A percentile compares a stretch with the other conserved stretches of the same genome.
phyloP scores from a whole-genome alignment of 2,113 vertebrate species.

The Poeciliopsis prolifica region DNA sequence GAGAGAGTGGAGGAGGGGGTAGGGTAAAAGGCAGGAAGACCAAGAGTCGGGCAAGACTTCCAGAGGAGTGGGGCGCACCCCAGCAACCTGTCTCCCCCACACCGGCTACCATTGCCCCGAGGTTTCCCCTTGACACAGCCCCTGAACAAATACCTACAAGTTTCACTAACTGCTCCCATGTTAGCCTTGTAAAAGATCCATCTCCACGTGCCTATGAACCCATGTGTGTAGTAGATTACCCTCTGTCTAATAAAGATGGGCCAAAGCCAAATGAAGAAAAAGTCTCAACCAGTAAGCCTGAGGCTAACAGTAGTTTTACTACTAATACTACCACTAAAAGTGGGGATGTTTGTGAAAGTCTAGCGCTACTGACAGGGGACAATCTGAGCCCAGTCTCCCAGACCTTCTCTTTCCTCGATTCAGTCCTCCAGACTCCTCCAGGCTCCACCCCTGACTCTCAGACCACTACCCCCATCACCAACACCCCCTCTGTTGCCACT shows the following conservation, averaged over 20 bases:
- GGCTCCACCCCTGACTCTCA: conserved; percentile 64
- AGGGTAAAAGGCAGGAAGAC: conserved; percentile 78
- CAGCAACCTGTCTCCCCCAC: conserved; percentile 55
- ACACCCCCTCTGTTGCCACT: conserved; percentile 50
- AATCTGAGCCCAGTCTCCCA: conserved; percentile 77
- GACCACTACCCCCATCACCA: conserved; percentile 63
- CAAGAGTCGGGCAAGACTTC: conserved; percentile 79
- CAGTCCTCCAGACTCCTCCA: conserved; percentile 76
- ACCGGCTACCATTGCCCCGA: conserved; percentile 32
- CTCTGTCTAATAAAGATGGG: conserved; percentile 32
- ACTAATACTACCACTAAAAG: conserved; percentile 14
- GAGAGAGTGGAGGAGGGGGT: conserved; percentile 77
- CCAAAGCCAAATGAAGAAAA: conserved; percentile 28
- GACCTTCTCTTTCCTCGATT: conserved; percentile 79
- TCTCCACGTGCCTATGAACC: conserved; percentile 59
- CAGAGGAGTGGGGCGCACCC: conserved; percentile 78
- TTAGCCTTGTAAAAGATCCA: conserved; percentile 32
- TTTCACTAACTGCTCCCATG: conserved; percentile 53
- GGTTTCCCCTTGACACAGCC: conserved; percentile 36
- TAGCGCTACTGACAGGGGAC: conserved; percentile 62
- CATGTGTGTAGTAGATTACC: conserved; percentile 58
- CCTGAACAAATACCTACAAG: conserved; percentile 48
- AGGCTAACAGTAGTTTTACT: conserved; percentile 2
- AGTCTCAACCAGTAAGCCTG: conserved; percentile 30
- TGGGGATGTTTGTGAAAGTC: conserved; percentile 42